Base-by-base conservation (phyloP, 1,140 invertebrate species). In the Cheumatopsyche charites region DNA sequence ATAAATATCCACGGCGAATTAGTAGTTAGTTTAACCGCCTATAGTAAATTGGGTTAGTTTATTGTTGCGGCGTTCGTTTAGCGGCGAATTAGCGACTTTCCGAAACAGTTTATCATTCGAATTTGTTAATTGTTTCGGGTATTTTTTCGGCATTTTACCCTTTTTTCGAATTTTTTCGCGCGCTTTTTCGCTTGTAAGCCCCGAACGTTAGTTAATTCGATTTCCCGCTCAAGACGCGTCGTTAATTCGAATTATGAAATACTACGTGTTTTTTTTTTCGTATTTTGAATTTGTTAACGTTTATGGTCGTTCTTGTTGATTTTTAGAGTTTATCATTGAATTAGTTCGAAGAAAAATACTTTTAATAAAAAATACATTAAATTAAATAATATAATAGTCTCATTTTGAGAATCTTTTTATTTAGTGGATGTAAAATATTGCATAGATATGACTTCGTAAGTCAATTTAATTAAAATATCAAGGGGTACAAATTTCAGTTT, bases 41-140 rank as follows among this genome's bases (percentile, higher is more conserved):
- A 36, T 36, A 36, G 68, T 73, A 73, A 73, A 73, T 73, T 69
- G 62, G 72, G 72, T 73, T 73, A 73, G 36, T 43, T 69, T 36
- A 36, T 36, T 9, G 29, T 36, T 3, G 29, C 3, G 29, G 29
- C 9, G 29, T 61, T 29, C 58, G 72, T 42, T 69, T 69, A 63
- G 68, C 62, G 67, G 72, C 72, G 62, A 73, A 73, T 73, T 73
- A 73, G 72, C 36, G 72, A 73, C 67, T 73, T 73, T 73, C 55
- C 66, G n/a, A 69, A 68, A 42, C 62, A 73, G 62, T 73, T 73
- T 69, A 73, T 73, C 72, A 73, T 65, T 72, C 58, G 65, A 61
- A 63, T 43, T 49, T 63, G 62, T 42, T 43, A 41, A 63, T 63
- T 63, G 29, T 42, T 42, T 17, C 21, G 19, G 15, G 7, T 19